Percentiles rank a stretch among this genome's conserved stretches.
phyloP scores from a whole-genome alignment of 53 echinoderm and acorn worm genomes.

The Holothuria scabra region DNA sequence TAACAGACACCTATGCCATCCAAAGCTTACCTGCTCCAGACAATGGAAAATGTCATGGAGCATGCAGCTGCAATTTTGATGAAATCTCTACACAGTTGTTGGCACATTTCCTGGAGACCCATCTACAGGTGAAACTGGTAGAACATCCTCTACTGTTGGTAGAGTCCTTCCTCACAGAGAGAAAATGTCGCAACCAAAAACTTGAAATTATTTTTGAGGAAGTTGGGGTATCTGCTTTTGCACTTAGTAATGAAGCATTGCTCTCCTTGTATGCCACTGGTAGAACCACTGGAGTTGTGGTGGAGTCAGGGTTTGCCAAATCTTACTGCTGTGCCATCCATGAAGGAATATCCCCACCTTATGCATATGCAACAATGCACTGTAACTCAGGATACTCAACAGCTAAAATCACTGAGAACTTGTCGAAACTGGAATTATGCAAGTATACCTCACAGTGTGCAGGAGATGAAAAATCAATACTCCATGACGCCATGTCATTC shows the following conservation, averaged over 20 bases:
- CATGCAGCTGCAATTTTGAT: conserved; percentile 4
- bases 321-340: conserved; percentile 58
- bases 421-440: conserved; percentile 1
- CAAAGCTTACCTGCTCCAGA: neutral
- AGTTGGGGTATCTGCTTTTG: conserved; percentile 53
- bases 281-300: conserved; percentile 62
- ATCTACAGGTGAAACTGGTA: conserved; percentile 15
- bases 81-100: conserved; percentile 34
- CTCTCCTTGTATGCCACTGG: conserved; percentile 73
- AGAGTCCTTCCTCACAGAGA: conserved; percentile 39
- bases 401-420: conserved; percentile 45
- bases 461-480: neutral
- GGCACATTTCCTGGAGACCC: conserved; percentile 23
- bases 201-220: conserved; percentile 64
- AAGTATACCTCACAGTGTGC: conserved; percentile 14
- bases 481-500: neutral
- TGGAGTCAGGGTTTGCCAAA: conserved; percentile 59
- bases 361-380: conserved; percentile 48
- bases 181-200: conserved; percentile 27
- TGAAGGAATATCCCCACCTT: conserved; percentile 68
- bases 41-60: neutral
- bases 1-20: too few species aligned
- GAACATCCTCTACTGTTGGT: conserved; percentile 60
- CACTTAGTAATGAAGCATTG: conserved; percentile 59
- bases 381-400: conserved; percentile 44